Conservation (phyloP, 2,888 invertebrate genomes). For the Patella caerulea region DNA sequence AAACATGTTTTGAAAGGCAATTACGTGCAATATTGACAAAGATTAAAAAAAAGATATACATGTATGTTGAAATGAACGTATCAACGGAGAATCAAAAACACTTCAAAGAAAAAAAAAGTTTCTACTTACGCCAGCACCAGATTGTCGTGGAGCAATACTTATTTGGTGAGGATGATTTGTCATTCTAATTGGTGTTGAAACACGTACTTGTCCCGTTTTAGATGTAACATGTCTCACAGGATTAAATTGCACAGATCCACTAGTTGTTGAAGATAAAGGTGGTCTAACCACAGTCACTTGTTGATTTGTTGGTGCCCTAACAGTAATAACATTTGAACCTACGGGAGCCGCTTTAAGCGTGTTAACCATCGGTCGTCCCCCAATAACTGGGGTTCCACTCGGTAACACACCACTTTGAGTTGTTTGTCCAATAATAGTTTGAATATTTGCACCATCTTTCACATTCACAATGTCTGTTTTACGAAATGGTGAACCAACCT, state of each 20-base stretch:
- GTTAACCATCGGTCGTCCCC: constrained; percentile 14
- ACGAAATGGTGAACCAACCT: constrained; percentile 20
- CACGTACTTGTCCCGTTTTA: constrained; percentile 29
- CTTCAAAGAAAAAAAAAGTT: no score
- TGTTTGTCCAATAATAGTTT: constrained; percentile 2
- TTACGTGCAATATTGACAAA: no score
- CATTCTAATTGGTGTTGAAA: constrained; percentile 35
- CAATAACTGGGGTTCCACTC: constrained; percentile 14
- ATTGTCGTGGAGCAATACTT: constrained; percentile 61
- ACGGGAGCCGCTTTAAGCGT: constrained; percentile 15
- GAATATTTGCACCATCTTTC: constrained; percentile 36
- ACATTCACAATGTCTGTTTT: background rate
- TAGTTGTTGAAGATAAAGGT: constrained; percentile 51
- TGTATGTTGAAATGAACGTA: no score
- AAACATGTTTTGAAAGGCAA: no score
- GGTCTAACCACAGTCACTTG: constrained; percentile 53
- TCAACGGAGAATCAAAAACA: no score
- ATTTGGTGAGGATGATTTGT: constrained; percentile 52
- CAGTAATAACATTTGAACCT: constrained; percentile 58
- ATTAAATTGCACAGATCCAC: constrained; percentile 14
- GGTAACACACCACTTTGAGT: constrained; percentile 18
- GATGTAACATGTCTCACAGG: constrained; percentile 23
- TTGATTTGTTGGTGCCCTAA: constrained; percentile 54
- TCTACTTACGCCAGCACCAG: constrained; percentile 50
- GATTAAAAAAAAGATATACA: no score